Conservation (phyloP, 2,797 vertebrate genomes). For the Manis crassicaudata region DNA sequence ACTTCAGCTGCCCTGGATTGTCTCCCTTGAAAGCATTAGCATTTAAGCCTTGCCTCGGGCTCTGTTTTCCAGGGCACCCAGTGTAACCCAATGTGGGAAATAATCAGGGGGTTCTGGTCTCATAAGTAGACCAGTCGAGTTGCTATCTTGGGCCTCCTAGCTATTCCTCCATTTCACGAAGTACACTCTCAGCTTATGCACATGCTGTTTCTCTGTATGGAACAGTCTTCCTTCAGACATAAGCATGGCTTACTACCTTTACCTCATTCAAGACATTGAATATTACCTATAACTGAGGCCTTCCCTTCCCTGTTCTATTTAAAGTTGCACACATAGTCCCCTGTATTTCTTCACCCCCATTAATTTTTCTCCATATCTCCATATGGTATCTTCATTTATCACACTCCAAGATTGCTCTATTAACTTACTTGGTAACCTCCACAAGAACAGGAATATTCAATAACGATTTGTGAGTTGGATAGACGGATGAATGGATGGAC, state of each 20-base stretch:
- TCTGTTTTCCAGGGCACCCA: neutral
- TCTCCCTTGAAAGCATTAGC: neutral
- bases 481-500: neutral
- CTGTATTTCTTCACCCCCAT: neutral
- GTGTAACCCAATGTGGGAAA: neutral
- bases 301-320: neutral
- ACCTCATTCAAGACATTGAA: neutral
- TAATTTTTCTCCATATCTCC: neutral
- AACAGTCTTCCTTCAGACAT: constrained; percentile 8
- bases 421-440: neutral
- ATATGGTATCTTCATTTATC: neutral
- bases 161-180: neutral
- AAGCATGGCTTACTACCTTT: neutral
- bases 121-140: neutral
- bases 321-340: neutral
- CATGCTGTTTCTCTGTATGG: neutral
- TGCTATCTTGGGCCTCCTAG: neutral
- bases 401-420: neutral
- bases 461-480: neutral
- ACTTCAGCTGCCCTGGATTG: neutral
- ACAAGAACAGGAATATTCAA: neutral
- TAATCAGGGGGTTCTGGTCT: neutral
- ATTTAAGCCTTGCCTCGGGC: neutral
- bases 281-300: neutral
- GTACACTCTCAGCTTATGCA: neutral